A percentile compares a stretch with the other conserved stretches of the same genome.
These are phyloP conservation scores for Solen grandis DNA, from an alignment of 1,140 invertebrate genomes.

Conservation along the genomic window DNA sequence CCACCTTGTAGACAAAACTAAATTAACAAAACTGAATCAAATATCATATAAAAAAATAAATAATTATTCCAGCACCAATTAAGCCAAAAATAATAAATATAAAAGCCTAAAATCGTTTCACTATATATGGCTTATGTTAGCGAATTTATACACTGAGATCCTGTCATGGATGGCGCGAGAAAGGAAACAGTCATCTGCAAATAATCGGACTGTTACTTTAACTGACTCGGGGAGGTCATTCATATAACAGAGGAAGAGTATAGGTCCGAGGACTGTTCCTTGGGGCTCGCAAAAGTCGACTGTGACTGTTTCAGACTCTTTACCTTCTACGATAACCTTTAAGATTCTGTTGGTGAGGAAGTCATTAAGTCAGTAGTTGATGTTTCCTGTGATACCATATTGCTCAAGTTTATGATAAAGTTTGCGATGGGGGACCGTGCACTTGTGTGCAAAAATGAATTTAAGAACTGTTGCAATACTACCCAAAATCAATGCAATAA, in stretches of 20 bases:
- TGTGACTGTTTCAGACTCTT: conserved; percentile 23
- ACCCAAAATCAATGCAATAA: no score
- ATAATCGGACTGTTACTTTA: conserved; percentile 41
- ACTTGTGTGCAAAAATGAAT: no score
- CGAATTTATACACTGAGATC: no score
- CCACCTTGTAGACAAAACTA: no score
- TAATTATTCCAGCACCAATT: no score
- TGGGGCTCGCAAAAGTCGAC: conserved; percentile 58
- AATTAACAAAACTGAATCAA: no score
- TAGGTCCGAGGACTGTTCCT: conserved; percentile 36
- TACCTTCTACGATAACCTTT: conserved; percentile 48
- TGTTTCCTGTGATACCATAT: conserved; percentile 54
- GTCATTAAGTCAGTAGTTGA: conserved; percentile 45
- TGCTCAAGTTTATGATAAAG: conserved; percentile 57
- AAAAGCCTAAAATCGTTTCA: no score
- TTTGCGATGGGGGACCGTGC: conserved; percentile 52
- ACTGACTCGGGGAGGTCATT: conserved; percentile 56
- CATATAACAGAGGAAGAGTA: conserved; percentile 55
- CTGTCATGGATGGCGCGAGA: conserved; percentile 41
- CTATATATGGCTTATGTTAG: no score
- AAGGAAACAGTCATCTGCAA: conserved; percentile 56
- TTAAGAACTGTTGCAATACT: no score
- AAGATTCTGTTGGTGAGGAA: conserved; percentile 54
- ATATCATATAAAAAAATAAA: no score
- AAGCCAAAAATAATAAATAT: no score